phyloP scores from a whole-genome alignment of 1,140 invertebrate species.

The Matsumurasca onukii region DNA sequence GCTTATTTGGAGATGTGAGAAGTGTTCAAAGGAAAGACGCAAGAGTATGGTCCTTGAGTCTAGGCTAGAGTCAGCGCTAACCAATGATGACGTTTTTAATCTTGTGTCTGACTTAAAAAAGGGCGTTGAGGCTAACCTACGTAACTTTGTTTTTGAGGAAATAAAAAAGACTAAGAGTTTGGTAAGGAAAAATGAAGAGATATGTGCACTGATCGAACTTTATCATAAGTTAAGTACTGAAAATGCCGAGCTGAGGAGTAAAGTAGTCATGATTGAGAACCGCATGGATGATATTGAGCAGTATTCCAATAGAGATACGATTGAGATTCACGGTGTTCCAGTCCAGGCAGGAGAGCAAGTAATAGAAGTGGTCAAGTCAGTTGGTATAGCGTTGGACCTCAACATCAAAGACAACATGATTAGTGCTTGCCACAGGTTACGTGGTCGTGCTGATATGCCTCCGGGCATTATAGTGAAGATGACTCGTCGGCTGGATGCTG shows the following conservation, averaged over 20 bases:
- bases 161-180: not conserved
- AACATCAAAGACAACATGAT: slow-evolving; percentile 16
- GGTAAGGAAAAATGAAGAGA: not conserved
- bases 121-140: not conserved
- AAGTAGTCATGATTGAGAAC: not conserved
- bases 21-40: not conserved
- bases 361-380: not conserved
- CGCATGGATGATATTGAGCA: slow-evolving; percentile 16
- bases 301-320: slow-evolving; percentile 12
- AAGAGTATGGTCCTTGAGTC: slow-evolving; percentile 13
- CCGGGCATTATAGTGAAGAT: slow-evolving; percentile 22
- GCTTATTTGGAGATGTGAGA: not conserved
- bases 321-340: slow-evolving; percentile 14
- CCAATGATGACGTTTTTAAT: not conserved
- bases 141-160: not conserved
- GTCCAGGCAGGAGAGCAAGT: not conserved
- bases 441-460: not conserved
- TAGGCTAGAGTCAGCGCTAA: not conserved
- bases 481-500: not conserved
- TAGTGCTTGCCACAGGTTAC: slow-evolving; percentile 15
- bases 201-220: not conserved
- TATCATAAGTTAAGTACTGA: not conserved
- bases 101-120: not conserved
- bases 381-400: slow-evolving; percentile 1
- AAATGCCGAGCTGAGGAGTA: not conserved